Evolutionary conservation across 2,113 vertebrate species (phyloP).

Genomic region (Globicephala melas): DNA sequence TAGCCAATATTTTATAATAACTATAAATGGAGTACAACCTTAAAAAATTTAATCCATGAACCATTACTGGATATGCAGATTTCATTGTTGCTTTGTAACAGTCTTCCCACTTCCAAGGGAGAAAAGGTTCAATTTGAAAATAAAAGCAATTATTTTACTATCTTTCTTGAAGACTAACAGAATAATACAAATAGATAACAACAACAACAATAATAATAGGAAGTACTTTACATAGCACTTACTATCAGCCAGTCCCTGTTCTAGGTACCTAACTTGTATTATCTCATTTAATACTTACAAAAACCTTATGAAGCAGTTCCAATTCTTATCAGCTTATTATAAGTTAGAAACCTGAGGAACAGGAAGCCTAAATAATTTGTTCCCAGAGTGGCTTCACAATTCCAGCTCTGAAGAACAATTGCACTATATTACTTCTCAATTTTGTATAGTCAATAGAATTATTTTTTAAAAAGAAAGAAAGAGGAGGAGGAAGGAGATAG

Average conservation of each 20-base stretch:
- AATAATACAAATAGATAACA: neutral
- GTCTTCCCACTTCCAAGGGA: neutral
- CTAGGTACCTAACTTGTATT: neutral
- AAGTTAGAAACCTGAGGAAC: neutral
- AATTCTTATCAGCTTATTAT: neutral
- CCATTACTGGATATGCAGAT: neutral
- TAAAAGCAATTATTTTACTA: neutral
- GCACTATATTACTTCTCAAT: neutral
- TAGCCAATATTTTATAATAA: neutral
- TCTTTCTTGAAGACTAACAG: neutral
- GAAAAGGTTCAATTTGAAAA: neutral
- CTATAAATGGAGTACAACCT: neutral
- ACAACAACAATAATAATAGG: neutral
- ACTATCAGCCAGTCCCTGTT: neutral
- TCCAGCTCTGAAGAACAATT: neutral
- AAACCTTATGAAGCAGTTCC: neutral
- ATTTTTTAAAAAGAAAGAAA: neutral
- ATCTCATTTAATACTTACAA: neutral
- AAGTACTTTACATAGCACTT: neutral
- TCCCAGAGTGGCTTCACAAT: neutral
- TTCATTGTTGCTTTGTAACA: neutral
- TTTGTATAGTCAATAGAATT: neutral
- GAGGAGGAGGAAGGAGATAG: neutral
- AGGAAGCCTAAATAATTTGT: neutral
- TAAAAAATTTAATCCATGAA: neutral